Evolutionary conservation across 2,888 invertebrate genomes (phyloP), one percentile per base, ranked within the genome.

Genomic region (Opisthograptis luteolata): DNA sequence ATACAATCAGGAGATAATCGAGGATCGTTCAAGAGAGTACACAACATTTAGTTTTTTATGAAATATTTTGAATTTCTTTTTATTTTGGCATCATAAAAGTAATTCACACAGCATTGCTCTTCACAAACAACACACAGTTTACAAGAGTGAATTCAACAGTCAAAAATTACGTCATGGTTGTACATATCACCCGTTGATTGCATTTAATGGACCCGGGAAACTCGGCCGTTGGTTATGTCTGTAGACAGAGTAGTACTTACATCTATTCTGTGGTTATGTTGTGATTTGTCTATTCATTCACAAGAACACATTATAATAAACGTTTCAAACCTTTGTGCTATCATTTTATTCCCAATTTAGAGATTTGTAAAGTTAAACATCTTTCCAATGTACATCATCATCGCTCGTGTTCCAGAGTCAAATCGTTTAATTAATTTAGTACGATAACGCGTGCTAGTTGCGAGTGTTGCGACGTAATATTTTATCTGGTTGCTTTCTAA

Each of bases 401-500:
- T 28, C 10, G 30, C n/a, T 43, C 30, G 35, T 37, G 27, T 19
- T 13, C 27, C 24, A 47, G 34, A 43, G 42, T 49, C 37, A 42
- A 44, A 40, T 15, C 22, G 36, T 25, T 44, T 52, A 52, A 42
- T 65, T 64, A 43, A 50, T 64, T 64, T 62, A 65, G 54, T 49
- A 55, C 70, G 76, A 74, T 79, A 79, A 75, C 66, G 66, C 60
- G 59, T 55, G 48, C n/a, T n/a, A n/a, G n/a, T n/a, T n/a, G n/a
- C n/a, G n/a, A n/a, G n/a, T n/a, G n/a, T n/a, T n/a, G n/a, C 55
- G 64, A 56, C 17, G 37, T 31, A 64, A 65, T 61, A 70, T 75
- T 77, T 42, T 30, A 43, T 53, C 39, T 20, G 6, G 75, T 81
- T 87, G 87, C 89, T 89, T 89, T 90, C 89, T 89, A 89, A 88